Evolutionary conservation across 2,797 vertebrate species (phyloP).

Genomic region (Pseudomugil tenellus): DNA sequence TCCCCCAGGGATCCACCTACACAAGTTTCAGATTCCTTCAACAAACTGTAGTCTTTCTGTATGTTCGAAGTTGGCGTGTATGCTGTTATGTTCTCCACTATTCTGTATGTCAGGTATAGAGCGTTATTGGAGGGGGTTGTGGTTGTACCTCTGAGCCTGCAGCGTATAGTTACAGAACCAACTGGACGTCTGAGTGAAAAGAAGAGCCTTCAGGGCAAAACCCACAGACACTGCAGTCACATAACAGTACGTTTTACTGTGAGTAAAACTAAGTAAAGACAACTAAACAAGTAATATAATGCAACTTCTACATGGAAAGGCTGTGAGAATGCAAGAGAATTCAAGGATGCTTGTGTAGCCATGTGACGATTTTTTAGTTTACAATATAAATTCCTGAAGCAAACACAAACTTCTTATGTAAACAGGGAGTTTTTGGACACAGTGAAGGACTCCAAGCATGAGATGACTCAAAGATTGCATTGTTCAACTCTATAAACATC

Average conservation of each 20-base stretch:
- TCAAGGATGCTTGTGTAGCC: slow-evolving; percentile 8
- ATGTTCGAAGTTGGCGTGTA: background rate
- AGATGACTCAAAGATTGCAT: slow-evolving; percentile 25
- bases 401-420: slow-evolving; percentile 36
- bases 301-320: background rate
- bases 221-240: background rate
- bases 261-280: background rate
- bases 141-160: slow-evolving; percentile 4
- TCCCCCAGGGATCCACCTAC: slow-evolving; percentile 22
- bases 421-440: slow-evolving; percentile 20
- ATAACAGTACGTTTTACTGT: background rate
- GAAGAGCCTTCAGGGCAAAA: background rate
- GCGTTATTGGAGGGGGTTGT: background rate
- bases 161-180: background rate
- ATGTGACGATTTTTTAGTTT: slow-evolving; percentile 30
- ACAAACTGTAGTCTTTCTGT: slow-evolving; percentile 7
- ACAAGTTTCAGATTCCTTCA: slow-evolving; percentile 5
- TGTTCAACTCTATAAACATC: slow-evolving; percentile 22
- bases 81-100: background rate
- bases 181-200: slow-evolving; percentile 5
- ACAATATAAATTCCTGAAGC: slow-evolving; percentile 30
- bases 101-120: background rate
- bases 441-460: slow-evolving; percentile 8
- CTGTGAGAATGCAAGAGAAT: slow-evolving; percentile 7
- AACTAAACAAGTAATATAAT: slow-evolving; percentile 1